These are phyloP conservation scores for Karalla daura DNA, from an alignment of 2,797 vertebrate species.

Conservation along the genomic window DNA sequence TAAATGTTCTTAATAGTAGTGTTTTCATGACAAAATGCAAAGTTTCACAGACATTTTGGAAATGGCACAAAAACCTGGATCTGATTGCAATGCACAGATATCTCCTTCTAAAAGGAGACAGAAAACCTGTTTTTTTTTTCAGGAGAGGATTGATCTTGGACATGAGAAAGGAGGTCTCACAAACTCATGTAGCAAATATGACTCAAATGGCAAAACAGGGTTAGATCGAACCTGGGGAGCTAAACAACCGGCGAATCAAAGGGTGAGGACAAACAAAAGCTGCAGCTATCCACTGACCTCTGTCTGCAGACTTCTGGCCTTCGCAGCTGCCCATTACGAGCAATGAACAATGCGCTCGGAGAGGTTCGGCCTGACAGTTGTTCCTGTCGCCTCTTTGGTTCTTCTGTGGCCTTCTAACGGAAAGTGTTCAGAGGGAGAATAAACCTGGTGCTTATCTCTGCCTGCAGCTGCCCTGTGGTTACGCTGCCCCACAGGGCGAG, in stretches of 20 bases:
- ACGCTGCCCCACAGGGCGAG: slow-evolving; percentile 48
- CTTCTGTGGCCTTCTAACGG: slow-evolving; percentile 48
- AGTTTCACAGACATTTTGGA: no score
- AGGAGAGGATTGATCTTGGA: no score
- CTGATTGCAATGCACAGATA: no score
- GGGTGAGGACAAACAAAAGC: slow-evolving; percentile 16
- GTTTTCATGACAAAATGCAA: no score
- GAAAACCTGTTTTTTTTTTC: no score
- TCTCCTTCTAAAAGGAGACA: no score
- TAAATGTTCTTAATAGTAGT: no score
- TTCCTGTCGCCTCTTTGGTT: slow-evolving; percentile 43
- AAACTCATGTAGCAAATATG: no score
- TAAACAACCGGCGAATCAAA: slow-evolving; percentile 6
- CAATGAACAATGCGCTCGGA: slow-evolving; percentile 59
- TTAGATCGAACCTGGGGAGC: slow-evolving; percentile 12
- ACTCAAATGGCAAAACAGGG: background rate
- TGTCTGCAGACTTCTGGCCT: slow-evolving; percentile 35
- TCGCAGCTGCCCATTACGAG: slow-evolving; percentile 43
- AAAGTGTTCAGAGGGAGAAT: slow-evolving; percentile 64
- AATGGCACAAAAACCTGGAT: no score
- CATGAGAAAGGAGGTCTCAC: no score
- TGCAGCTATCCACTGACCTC: slow-evolving; percentile 19
- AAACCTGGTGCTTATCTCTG: slow-evolving; percentile 75
- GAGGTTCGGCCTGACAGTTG: slow-evolving; percentile 52
- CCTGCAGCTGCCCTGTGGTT: slow-evolving; percentile 69